phyloP scores from a whole-genome alignment of 2,113 vertebrate genomes.

The Aviceda subcristata region DNA sequence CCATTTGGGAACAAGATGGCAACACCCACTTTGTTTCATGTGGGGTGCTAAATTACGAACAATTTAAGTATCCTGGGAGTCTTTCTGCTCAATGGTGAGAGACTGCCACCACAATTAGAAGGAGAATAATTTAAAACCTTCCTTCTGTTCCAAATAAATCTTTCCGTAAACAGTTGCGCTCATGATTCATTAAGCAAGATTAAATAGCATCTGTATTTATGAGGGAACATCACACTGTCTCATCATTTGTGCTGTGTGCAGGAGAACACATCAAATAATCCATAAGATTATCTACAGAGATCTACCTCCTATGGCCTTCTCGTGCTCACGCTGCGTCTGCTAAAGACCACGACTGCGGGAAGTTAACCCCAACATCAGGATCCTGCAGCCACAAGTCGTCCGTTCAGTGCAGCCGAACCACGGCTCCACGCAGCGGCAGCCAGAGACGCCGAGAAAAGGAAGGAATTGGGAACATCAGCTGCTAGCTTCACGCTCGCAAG shows the following conservation, averaged over 20 bases:
- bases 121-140: background rate
- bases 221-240: background rate
- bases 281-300: background rate
- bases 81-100: background rate
- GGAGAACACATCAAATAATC: background rate
- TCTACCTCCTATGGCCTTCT: background rate
- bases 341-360: fast-evolving
- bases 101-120: background rate
- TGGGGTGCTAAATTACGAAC: background rate
- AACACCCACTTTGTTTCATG: background rate
- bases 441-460: background rate
- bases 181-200: background rate
- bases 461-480: background rate
- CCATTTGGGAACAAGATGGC: background rate
- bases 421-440: background rate
- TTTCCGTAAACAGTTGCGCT: background rate
- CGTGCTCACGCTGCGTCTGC: background rate
- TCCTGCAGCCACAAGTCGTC: background rate
- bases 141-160: background rate
- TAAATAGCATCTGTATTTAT: background rate
- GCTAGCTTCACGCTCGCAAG: background rate
- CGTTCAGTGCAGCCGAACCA: background rate
- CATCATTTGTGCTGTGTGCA: background rate
- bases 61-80: background rate
- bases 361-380: background rate